Evolutionary conservation across 1,140 invertebrate genomes (phyloP).

Genomic region (Drosophila ogumai): DNA sequence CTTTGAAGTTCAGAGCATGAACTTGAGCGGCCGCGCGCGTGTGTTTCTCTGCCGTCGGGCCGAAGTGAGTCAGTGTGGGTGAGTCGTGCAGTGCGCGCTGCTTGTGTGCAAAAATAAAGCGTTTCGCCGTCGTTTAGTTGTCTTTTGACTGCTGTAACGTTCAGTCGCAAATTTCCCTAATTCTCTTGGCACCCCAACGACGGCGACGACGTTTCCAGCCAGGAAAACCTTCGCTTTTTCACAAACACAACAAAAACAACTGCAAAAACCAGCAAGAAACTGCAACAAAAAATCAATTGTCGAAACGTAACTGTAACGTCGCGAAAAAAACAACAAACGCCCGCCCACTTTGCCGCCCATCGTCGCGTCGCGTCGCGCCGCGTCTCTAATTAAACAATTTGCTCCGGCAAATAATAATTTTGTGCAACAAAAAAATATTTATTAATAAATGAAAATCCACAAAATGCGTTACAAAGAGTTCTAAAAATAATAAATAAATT

Average conservation of each 20-base stretch:
- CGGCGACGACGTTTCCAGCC: slow-evolving; percentile 13
- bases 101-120: slow-evolving; percentile 76
- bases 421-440: slow-evolving; percentile 18
- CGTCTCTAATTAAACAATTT: slow-evolving; percentile 60
- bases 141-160: slow-evolving; percentile 77
- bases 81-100: slow-evolving; percentile 55
- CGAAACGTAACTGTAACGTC: slow-evolving; percentile 61
- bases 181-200: slow-evolving; percentile 3
- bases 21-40: slow-evolving; percentile 74
- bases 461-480: slow-evolving; percentile 53
- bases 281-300: slow-evolving; percentile 65
- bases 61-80: slow-evolving; percentile 9
- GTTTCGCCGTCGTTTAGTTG: slow-evolving; percentile 68
- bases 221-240: slow-evolving; percentile 59
- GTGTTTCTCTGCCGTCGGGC: slow-evolving; percentile 45
- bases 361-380: slow-evolving; percentile 21
- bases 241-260: slow-evolving; percentile 36
- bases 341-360: slow-evolving; percentile 24
- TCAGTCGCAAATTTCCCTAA: slow-evolving; percentile 66
- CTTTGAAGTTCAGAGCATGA: slow-evolving; percentile 82
- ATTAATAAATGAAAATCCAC: slow-evolving; percentile 1
- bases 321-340: slow-evolving; percentile 35
- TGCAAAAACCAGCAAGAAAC: slow-evolving; percentile 24
- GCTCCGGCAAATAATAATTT: slow-evolving; percentile 21
- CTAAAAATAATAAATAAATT: slow-evolving; percentile 2